A percentile compares a stretch with the other conserved stretches of the same genome.
These are phyloP conservation scores for Phanerotoma sp. DNA, from an alignment of 2,888 invertebrate species.

Conservation along the genomic window DNA sequence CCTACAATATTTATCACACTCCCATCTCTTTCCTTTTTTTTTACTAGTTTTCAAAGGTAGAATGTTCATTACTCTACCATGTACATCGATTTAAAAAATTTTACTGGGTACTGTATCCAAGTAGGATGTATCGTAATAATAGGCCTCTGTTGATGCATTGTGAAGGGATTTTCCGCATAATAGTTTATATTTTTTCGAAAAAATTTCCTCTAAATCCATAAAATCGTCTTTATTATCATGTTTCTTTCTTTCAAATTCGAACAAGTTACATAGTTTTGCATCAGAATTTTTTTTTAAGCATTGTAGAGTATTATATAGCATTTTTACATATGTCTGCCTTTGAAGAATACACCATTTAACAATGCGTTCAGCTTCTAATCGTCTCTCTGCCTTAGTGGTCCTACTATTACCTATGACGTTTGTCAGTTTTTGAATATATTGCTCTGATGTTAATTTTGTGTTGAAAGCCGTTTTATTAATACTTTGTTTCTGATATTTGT, in stretches of 20 bases:
- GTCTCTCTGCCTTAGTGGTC: neutral
- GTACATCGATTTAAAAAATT: no score
- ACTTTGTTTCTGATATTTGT: neutral
- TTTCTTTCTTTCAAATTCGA: neutral
- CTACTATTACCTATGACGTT: neutral
- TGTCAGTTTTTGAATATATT: neutral
- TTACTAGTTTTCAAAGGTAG: neutral
- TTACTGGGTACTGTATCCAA: neutral
- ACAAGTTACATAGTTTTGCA: neutral
- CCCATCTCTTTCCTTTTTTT: no score
- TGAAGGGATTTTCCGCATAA: no score
- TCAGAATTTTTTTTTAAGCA: neutral
- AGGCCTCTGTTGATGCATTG: no score
- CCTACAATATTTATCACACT: no score
- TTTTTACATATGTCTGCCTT: neutral
- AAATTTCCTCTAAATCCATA: no score
- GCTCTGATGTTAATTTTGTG: neutral
- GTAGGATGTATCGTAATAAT: constrained; percentile 4
- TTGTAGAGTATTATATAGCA: neutral
- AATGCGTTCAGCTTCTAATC: no score
- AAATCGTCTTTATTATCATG: no score
- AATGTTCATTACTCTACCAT: neutral
- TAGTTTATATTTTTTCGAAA: neutral
- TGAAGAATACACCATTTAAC: no score
- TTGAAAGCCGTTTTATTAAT: neutral